These are phyloP conservation scores for Saccopteryx bilineata DNA, from an alignment of 2,113 vertebrate genomes.

Conservation along the genomic window DNA sequence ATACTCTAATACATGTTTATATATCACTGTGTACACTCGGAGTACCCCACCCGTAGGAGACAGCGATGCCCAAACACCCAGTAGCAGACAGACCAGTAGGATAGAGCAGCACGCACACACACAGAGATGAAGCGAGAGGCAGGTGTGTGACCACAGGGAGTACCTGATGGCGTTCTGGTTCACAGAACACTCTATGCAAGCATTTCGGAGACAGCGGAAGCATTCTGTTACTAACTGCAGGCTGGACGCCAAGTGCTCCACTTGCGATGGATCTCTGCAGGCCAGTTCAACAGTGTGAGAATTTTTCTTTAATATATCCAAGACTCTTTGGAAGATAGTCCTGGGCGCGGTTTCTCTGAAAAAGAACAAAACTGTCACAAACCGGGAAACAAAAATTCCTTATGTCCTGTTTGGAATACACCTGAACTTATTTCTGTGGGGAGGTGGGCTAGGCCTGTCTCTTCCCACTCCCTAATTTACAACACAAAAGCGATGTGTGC, in stretches of 20 bases:
- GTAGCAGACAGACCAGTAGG: accelerated
- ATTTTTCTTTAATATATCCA: constrained; percentile 81
- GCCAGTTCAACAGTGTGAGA: constrained; percentile 77
- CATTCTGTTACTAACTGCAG: constrained; percentile 92
- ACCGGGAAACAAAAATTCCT: background rate
- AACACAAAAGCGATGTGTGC: accelerated
- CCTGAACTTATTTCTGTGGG: background rate
- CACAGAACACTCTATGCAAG: constrained; percentile 92
- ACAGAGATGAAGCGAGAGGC: background rate
- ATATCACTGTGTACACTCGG: accelerated
- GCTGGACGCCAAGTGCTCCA: constrained; percentile 73
- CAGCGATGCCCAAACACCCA: background rate
- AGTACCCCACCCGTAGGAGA: background rate
- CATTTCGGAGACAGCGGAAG: constrained; percentile 96
- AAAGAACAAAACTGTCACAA: constrained; percentile 63
- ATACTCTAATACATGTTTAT: background rate
- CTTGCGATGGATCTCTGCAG: constrained; percentile 54
- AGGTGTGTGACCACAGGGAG: accelerated
- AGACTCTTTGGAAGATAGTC: constrained; percentile 84
- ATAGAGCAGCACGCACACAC: accelerated
- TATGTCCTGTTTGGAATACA: background rate
- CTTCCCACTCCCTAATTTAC: background rate
- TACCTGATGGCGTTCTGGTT: constrained; percentile 95
- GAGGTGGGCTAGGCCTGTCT: background rate
- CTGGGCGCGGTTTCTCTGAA: constrained; percentile 88